phyloP scores from a whole-genome alignment of 2,888 invertebrate species.

The Meiosimyza decipiens region DNA sequence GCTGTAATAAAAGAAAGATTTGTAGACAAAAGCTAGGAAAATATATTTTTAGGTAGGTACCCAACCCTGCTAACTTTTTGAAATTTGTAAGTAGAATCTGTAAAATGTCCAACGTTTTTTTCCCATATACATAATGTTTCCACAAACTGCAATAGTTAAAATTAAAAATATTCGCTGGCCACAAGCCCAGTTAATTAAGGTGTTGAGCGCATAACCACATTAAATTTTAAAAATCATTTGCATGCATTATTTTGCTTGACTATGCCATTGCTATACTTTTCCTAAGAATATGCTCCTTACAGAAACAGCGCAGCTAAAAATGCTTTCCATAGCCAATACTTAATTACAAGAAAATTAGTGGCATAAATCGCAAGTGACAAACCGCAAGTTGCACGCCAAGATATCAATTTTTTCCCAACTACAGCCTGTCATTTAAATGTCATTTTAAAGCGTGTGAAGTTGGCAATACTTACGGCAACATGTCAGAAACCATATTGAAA shows the following conservation, averaged over 20 bases:
- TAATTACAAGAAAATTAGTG: neutral
- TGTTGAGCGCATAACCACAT: neutral
- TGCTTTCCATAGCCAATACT: too few relatives aligned
- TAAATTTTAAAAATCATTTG: neutral
- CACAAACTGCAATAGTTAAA: too few relatives aligned
- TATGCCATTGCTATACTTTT: neutral
- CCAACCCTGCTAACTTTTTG: too few relatives aligned
- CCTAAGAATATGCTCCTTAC: too few relatives aligned
- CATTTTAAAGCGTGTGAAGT: conserved; percentile 21
- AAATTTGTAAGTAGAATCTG: too few relatives aligned
- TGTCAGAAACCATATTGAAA: neutral
- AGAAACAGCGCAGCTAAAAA: too few relatives aligned
- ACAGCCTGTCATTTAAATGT: conserved; percentile 21
- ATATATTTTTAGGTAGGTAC: too few relatives aligned
- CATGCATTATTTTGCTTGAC: neutral
- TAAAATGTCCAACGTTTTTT: too few relatives aligned
- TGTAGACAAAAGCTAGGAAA: too few relatives aligned
- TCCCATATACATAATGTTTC: too few relatives aligned
- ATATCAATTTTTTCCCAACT: neutral
- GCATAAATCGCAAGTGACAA: conserved; percentile 30
- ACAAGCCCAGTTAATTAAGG: conserved; percentile 25
- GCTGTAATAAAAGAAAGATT: too few relatives aligned
- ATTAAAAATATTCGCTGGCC: neutral
- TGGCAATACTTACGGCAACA: neutral
- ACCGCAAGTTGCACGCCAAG: conserved; percentile 17